A percentile compares a stretch with the other conserved stretches of the same genome.
Conservation (phyloP, 2,797 vertebrate genomes). For the Malacoraja senta region DNA sequence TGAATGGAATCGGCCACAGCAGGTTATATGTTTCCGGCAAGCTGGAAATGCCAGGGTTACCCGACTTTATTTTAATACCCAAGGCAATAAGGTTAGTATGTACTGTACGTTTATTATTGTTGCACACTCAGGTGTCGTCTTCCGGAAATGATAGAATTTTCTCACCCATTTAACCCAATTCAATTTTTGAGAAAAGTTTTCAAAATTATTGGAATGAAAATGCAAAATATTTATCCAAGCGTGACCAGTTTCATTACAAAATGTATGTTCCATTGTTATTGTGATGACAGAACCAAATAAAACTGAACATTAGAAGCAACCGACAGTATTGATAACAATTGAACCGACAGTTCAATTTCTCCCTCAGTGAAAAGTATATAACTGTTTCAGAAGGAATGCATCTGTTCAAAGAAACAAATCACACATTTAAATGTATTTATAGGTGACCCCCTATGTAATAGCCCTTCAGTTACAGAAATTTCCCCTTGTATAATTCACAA, state of each 20-base stretch:
- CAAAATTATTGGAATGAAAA: background rate
- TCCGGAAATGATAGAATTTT: background rate
- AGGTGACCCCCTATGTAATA: too few relatives aligned
- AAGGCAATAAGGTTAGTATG: slow-evolving; percentile 83
- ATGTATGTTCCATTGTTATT: background rate
- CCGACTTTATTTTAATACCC: slow-evolving; percentile 91
- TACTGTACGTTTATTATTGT: background rate
- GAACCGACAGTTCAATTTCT: too few relatives aligned
- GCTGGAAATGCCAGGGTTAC: slow-evolving; percentile 94
- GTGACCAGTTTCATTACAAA: background rate
- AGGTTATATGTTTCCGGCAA: slow-evolving; percentile 89
- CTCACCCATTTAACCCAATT: background rate
- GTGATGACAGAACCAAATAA: background rate
- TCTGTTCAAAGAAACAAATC: background rate
- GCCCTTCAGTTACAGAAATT: too few relatives aligned
- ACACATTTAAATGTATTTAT: too few relatives aligned
- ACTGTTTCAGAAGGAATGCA: background rate
- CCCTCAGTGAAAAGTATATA: background rate
- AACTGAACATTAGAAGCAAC: background rate
- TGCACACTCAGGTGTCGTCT: background rate
- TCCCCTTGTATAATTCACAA: too few relatives aligned
- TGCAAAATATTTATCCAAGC: background rate
- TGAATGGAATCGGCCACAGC: slow-evolving; percentile 94
- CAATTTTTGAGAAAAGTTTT: background rate
- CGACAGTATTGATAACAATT: too few relatives aligned